Conservation (phyloP, 1,140 invertebrate genomes). For the Dendrolimus kikuchii region DNA sequence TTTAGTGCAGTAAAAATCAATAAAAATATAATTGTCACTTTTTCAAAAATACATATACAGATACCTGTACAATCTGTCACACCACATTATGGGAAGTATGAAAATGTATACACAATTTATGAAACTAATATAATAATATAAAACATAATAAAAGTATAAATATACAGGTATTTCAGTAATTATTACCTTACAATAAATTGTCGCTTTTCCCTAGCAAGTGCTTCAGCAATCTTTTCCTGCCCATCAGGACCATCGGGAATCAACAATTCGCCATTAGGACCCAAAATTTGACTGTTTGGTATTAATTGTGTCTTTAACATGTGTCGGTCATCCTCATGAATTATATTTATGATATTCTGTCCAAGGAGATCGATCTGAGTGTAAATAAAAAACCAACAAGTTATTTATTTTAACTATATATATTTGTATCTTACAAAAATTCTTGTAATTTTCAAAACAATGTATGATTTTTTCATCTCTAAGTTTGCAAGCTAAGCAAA, state of each 20-base stretch:
- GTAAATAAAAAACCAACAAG: slow-evolving; percentile 11
- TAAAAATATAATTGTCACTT: no score
- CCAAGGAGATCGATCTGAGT: slow-evolving; percentile 88
- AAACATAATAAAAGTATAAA: not conserved
- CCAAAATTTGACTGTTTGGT: slow-evolving; percentile 59
- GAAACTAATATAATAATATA: not conserved
- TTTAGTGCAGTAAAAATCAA: no score
- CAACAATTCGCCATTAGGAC: slow-evolving; percentile 36
- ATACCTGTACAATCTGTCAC: no score
- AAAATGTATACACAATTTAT: not conserved
- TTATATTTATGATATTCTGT: slow-evolving; percentile 84
- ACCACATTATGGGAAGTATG: no score
- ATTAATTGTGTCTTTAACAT: slow-evolving; percentile 80
- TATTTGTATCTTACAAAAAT: not conserved
- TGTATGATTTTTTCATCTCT: no score
- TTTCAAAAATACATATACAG: no score
- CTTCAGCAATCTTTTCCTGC: slow-evolving; percentile 28
- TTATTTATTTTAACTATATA: not conserved
- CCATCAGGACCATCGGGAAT: slow-evolving; percentile 36
- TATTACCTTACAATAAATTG: slow-evolving; percentile 69
- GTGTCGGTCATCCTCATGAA: slow-evolving; percentile 83
- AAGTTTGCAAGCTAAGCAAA: no score
- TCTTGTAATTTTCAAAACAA: not conserved
- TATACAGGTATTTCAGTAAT: not conserved
- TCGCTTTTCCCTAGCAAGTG: slow-evolving; percentile 45